Evolutionary conservation across 2,113 vertebrate genomes (phyloP), one percentile per base, ranked within the genome.

Genomic region (Oncorhynchus nerka): DNA sequence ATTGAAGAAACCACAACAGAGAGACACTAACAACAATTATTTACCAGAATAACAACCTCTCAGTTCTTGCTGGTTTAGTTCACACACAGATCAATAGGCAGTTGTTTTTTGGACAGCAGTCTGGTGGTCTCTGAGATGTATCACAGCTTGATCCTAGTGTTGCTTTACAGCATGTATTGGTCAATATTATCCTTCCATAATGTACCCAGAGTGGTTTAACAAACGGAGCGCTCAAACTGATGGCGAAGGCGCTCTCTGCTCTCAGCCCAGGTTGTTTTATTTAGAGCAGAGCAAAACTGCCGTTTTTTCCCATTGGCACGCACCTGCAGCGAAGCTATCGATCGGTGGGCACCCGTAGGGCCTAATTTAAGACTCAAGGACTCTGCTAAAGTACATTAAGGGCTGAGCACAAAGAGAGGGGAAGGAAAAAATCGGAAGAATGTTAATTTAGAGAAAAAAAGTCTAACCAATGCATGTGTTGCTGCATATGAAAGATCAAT

Each of bases 271-370:
- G 80, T 22, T 34, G 81, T 79, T 89, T 87, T 87, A 88, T 88
- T 89, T 66, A 78, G 67, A 78, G 80, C 70, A 75, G 84, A 80
- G 72, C 78, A 69, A 83, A 88, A 85, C 83, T 65, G 72, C 65
- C 71, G 82, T 59, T 76, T 79, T 85, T 81, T 77, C 71, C 77
- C 70, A 74, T 79, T 39, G 26, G 76, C 9, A 28, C 78, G 79
- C 85, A 89, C 86, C 87, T 88, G 85, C 85, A 80, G 83, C 61
- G 80, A 85, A 80, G 57, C 69, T 64, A 89, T 89, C 77, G 86
- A 90, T 91, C 84, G 73, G 24, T 75, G 45, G 69, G 26, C 77
- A 73, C 79, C 87, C 79, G 81, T 24, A 71, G 83, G 84, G 86
- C 79, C 77, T 84, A 75, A 84, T 88, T 89, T 85, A 86, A 82